These are phyloP conservation scores for Aphelenchoides besseyi DNA, from an alignment of 1,140 invertebrate species.

Conservation along the genomic window DNA sequence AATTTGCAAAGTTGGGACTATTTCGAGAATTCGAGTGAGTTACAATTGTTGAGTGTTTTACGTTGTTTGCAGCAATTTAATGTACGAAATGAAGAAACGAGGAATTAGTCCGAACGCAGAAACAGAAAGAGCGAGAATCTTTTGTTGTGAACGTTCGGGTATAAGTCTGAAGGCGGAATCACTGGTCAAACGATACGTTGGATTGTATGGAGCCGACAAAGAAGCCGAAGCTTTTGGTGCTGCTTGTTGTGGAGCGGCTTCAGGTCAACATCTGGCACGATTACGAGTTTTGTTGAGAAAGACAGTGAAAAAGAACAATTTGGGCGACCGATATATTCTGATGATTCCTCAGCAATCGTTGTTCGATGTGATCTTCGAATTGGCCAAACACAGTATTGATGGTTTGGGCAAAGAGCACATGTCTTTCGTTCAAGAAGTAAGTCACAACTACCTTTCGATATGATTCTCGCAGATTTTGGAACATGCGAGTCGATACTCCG, in stretches of 20 bases:
- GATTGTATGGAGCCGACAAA: neutral
- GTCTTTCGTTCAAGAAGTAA: conserved; percentile 9
- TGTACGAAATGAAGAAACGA: conserved; percentile 19
- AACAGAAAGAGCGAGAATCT: conserved; percentile 19
- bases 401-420: conserved; percentile 20
- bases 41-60: neutral
- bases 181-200: neutral
- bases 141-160: neutral
- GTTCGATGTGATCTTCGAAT: conserved; percentile 18
- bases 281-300: neutral
- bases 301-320: neutral
- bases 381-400: neutral
- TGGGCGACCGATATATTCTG: neutral
- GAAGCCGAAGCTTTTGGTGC: conserved; percentile 4
- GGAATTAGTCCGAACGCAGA: conserved; percentile 10
- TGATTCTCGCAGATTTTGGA: conserved; percentile 11
- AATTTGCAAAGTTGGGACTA: conserved; percentile 14
- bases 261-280: neutral
- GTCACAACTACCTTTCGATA: neutral
- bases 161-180: conserved; percentile 6
- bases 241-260: neutral
- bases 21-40: conserved; percentile 19
- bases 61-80: neutral
- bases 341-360: conserved; percentile 2
- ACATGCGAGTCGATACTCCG: conserved; percentile 7